These are phyloP conservation scores for Rallus limicola DNA, from an alignment of 2,113 vertebrate species.

Conservation along the genomic window DNA sequence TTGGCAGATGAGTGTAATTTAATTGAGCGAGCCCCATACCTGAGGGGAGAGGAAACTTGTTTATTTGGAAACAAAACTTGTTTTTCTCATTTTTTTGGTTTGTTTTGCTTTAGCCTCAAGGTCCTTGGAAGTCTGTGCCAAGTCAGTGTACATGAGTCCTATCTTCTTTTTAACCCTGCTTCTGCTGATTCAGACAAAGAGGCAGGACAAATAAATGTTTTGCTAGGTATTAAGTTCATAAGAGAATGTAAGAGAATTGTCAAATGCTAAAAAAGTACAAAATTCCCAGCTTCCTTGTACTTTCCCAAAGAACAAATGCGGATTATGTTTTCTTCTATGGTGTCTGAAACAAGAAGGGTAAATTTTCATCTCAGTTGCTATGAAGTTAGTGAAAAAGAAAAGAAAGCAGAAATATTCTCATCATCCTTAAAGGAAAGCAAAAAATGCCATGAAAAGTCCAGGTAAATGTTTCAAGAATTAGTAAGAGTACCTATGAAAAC, in stretches of 20 bases:
- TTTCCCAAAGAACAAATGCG: neutral
- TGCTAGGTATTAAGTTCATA: neutral
- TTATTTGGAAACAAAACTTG: conserved; percentile 72
- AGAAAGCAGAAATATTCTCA: neutral
- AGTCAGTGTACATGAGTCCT: neutral
- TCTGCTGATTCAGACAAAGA: neutral
- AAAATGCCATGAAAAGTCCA: neutral
- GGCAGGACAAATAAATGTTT: neutral
- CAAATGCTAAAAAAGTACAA: neutral
- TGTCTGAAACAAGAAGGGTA: neutral
- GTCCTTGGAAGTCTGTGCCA: conserved; percentile 3
- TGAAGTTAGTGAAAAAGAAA: neutral
- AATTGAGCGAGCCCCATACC: conserved; percentile 13
- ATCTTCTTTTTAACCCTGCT: conserved; percentile 39
- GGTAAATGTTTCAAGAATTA: neutral
- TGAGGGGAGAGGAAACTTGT: conserved; percentile 67
- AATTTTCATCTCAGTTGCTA: neutral
- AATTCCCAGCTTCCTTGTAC: accelerated
- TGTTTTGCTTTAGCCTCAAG: conserved; percentile 18
- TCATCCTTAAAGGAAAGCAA: neutral
- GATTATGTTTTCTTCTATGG: neutral
- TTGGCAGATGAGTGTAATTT: conserved; percentile 35
- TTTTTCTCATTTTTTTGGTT: conserved; percentile 42
- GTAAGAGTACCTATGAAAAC: neutral
- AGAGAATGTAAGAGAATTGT: neutral